Conservation (phyloP, 2,113 vertebrate genomes). For the Silurus asotus region DNA sequence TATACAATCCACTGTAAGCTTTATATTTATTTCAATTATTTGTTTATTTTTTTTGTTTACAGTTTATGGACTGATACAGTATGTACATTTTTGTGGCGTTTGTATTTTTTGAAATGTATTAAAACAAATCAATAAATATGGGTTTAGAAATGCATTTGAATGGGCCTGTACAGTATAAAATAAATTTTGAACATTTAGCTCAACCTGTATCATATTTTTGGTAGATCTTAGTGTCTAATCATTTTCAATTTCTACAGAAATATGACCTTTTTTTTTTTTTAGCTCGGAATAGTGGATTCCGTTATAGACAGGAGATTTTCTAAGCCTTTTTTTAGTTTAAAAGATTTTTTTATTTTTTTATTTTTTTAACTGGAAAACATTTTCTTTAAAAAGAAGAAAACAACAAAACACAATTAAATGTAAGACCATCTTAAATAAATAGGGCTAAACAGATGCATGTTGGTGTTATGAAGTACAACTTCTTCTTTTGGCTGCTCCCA, state of each 20-base stretch:
- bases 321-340: too few species aligned
- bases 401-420: too few species aligned
- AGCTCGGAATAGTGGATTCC: too few species aligned
- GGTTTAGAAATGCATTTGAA: background rate
- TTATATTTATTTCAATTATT: background rate
- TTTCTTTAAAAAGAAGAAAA: too few species aligned
- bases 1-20: background rate
- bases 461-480: too few species aligned
- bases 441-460: too few species aligned
- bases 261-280: background rate
- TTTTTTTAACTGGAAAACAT: too few species aligned
- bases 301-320: too few species aligned
- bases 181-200: background rate
- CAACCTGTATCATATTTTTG: background rate
- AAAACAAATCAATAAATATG: background rate
- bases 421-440: too few species aligned
- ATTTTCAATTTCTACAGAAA: background rate
- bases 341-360: too few species aligned
- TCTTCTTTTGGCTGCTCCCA: too few species aligned
- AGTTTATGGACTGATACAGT: background rate
- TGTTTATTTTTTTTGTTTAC: background rate
- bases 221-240: background rate
- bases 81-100: background rate
- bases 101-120: background rate
- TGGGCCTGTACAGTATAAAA: background rate